Conservation (phyloP, 1,140 invertebrate species). For the Trichonephila clavipes region DNA sequence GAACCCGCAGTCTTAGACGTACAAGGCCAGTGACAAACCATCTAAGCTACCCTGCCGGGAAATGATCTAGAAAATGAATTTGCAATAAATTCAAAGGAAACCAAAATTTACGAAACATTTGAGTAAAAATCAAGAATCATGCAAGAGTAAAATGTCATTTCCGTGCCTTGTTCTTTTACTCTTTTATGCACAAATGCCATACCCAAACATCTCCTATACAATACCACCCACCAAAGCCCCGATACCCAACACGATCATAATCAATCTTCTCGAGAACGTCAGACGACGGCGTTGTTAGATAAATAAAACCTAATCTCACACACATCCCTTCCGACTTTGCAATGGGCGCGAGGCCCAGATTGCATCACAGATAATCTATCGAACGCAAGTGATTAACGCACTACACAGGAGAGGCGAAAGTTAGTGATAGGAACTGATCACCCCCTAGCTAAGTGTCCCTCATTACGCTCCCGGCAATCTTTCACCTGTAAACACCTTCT, state of each 20-base stretch:
- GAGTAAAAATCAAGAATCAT: no score
- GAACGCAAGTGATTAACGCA: conserved; percentile 63
- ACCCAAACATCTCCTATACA: no score
- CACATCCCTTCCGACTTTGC: conserved; percentile 23
- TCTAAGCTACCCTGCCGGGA: no score
- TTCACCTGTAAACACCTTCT: conserved; percentile 61
- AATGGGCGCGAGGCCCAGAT: not conserved
- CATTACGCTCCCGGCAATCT: conserved; percentile 51
- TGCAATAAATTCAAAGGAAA: no score
- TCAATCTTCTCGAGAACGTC: not conserved
- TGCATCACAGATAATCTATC: not conserved
- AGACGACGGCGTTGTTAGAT: not conserved
- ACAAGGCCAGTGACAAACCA: no score
- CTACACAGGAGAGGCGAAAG: conserved; percentile 48
- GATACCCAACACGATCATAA: not conserved
- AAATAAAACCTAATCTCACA: conserved; percentile 11
- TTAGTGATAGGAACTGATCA: conserved; percentile 68
- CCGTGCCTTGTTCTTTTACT: no score
- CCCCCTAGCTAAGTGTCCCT: conserved; percentile 5
- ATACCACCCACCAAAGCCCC: not conserved
- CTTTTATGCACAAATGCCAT: no score
- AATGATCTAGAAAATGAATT: no score
- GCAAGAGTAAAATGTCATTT: no score
- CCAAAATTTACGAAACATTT: no score
- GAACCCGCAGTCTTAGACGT: no score